Evolutionary conservation across 2,888 invertebrate genomes (phyloP).

Genomic region (Monochamus alternatus): DNA sequence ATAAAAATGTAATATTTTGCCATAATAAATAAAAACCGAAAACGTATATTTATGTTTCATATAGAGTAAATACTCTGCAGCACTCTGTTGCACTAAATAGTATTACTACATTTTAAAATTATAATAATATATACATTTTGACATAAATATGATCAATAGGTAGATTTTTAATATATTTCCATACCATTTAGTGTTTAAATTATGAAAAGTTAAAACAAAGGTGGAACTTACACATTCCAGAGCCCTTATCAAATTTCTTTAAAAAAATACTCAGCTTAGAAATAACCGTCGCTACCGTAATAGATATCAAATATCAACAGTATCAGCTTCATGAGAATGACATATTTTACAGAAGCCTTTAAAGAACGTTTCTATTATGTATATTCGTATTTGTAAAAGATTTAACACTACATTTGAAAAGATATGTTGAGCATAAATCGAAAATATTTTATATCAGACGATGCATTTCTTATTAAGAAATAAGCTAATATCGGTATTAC

Average conservation of each 20-base stretch:
- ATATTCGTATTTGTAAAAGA: background rate
- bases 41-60: no score
- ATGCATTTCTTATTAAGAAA: no score
- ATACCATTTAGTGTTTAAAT: background rate
- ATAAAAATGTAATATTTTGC: no score
- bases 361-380: background rate
- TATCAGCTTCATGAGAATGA: constrained; percentile 4
- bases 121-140: no score
- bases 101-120: no score
- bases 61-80: no score
- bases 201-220: background rate
- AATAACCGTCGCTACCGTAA: constrained; percentile 1
- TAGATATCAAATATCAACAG: constrained; percentile 13
- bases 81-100: no score
- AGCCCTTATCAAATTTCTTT: constrained; percentile 13
- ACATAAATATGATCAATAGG: no score
- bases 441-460: no score
- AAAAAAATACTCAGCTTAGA: background rate
- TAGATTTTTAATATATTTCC: background rate
- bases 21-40: no score
- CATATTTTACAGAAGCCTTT: constrained; percentile 25
- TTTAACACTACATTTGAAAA: background rate
- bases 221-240: background rate
- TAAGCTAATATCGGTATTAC: no score
- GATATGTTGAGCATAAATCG: no score